These are phyloP conservation scores for Cebus imitator DNA, from an alignment of 2,113 vertebrate species.

Conservation along the genomic window DNA sequence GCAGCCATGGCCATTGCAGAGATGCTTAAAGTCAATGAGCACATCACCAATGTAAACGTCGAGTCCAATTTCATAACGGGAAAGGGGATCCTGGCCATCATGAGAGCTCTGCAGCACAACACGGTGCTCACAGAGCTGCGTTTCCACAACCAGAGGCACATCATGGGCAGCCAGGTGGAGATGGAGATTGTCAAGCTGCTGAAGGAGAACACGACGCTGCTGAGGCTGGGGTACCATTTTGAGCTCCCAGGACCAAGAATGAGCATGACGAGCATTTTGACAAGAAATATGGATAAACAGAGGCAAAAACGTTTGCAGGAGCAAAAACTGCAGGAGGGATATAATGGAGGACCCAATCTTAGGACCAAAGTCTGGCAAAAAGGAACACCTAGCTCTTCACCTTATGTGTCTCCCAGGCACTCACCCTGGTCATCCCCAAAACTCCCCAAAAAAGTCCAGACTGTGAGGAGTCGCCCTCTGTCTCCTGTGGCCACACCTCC, in stretches of 20 bases:
- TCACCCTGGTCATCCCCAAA: constrained; percentile 94
- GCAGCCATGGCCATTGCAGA: constrained; percentile 92
- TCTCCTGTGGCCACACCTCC: constrained; percentile 68
- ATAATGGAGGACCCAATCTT: constrained; percentile 81
- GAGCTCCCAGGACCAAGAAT: constrained; percentile 96
- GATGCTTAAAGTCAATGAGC: constrained; percentile 91
- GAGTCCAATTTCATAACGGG: constrained; percentile 98
- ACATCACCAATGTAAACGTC: constrained; percentile 92
- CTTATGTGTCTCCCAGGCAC: constrained; percentile 88
- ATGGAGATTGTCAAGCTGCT: constrained; percentile 97
- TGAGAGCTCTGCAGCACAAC: constrained; percentile 91
- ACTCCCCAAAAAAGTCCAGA: constrained; percentile 80
- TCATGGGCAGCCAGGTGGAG: constrained; percentile 97
- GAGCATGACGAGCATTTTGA: constrained; percentile 97
- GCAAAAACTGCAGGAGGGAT: constrained; percentile 86
- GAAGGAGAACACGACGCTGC: constrained; percentile 92
- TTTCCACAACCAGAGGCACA: constrained; percentile 98
- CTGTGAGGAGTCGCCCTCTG: constrained; percentile 81
- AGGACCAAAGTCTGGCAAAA: constrained; percentile 90
- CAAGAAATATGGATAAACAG: constrained; percentile 96
- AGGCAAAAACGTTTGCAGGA: constrained; percentile 95
- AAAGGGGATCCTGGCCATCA: constrained; percentile 94
- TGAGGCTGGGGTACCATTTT: constrained; percentile 97
- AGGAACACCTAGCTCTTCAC: constrained; percentile 90
- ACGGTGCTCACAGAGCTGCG: constrained; percentile 93